Conservation (phyloP, 2,888 invertebrate genomes). For the Alcis repandata region DNA sequence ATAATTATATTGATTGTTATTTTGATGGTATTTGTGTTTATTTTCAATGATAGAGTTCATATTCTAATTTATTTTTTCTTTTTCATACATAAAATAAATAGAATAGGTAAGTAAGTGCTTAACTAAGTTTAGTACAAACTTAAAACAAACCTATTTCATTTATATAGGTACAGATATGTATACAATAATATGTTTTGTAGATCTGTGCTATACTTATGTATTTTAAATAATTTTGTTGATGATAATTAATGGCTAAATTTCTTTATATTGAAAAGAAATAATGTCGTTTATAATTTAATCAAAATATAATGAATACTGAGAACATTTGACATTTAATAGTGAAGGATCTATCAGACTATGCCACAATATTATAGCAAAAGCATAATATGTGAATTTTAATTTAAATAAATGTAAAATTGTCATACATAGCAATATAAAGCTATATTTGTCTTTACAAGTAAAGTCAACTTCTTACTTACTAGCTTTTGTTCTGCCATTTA, state of each 20-base stretch:
- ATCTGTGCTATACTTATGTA: slow-evolving; percentile 18
- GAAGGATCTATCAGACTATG: background rate
- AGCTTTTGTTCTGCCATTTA: too few species aligned
- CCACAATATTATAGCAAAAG: background rate
- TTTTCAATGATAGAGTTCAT: slow-evolving; percentile 1
- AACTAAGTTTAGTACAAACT: slow-evolving; percentile 1
- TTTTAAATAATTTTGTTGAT: slow-evolving; percentile 6
- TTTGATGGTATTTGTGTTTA: background rate
- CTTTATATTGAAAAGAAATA: slow-evolving; percentile 1
- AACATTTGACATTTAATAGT: background rate
- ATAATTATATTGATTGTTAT: slow-evolving; percentile 16
- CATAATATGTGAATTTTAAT: background rate
- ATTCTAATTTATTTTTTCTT: background rate
- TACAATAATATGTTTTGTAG: slow-evolving; percentile 17
- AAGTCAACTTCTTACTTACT: too few species aligned
- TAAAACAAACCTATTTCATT: slow-evolving; percentile 1
- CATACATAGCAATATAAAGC: too few species aligned
- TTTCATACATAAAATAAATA: slow-evolving; percentile 3
- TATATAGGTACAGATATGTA: slow-evolving; percentile 1
- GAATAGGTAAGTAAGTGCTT: background rate
- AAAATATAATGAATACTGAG: background rate
- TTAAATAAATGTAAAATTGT: background rate
- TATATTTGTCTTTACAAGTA: too few species aligned
- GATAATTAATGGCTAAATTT: slow-evolving; percentile 7
- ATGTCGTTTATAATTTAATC: slow-evolving; percentile 1